phyloP scores from a whole-genome alignment of 2,113 vertebrate genomes.

The Mormoops blainvillei region DNA sequence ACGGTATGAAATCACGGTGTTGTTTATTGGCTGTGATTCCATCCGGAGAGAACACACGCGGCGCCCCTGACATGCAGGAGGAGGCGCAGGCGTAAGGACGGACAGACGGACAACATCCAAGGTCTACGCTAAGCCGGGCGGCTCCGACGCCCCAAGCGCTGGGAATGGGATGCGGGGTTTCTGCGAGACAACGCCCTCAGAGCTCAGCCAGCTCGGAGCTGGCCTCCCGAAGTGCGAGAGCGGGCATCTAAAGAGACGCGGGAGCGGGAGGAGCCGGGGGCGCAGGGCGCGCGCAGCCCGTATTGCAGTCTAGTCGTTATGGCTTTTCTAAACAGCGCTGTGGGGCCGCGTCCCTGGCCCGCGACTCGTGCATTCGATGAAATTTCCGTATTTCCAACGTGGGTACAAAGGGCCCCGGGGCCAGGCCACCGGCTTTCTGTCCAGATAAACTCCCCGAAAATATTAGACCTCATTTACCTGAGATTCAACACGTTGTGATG shows the following conservation, averaged over 20 bases:
- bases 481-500: constrained; percentile 78
- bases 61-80: constrained; percentile 91
- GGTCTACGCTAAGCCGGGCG: constrained; percentile 72
- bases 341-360: constrained; percentile 65
- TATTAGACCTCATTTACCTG: constrained; percentile 82
- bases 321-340: constrained; percentile 84
- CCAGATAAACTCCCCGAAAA: constrained; percentile 57
- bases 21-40: constrained; percentile 93
- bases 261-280: not conserved
- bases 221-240: constrained; percentile 69
- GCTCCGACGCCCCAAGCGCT: constrained; percentile 83
- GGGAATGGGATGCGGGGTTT: constrained; percentile 74
- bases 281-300: constrained; percentile 51
- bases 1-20: constrained; percentile 68
- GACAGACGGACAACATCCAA: constrained; percentile 83
- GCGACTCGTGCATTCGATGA: constrained; percentile 57
- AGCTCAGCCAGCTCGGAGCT: constrained; percentile 78
- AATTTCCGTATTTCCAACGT: constrained; percentile 10
- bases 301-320: constrained; percentile 85
- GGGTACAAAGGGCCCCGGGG: constrained; percentile 60
- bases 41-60: constrained; percentile 88
- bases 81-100: constrained; percentile 84
- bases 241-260: constrained; percentile 74
- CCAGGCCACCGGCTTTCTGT: constrained; percentile 38
- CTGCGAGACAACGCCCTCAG: constrained; percentile 81